Conservation (phyloP, 2,797 vertebrate genomes). For the Malacoraja senta region DNA sequence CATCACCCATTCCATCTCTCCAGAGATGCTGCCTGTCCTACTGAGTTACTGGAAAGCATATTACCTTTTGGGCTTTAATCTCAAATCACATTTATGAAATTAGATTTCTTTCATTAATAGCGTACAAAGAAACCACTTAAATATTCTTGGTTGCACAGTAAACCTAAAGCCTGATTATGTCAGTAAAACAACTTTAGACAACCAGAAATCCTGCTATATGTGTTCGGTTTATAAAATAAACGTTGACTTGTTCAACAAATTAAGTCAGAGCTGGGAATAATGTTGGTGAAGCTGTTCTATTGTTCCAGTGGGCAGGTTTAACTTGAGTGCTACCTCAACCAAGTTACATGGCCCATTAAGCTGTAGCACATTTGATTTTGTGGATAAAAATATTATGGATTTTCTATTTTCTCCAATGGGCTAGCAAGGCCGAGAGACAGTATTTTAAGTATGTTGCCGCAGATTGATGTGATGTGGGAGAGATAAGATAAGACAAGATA, state of each 20-base stretch:
- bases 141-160: background rate
- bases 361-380: background rate
- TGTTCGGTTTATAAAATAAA: no score
- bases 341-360: background rate
- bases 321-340: background rate
- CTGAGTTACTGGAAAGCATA: no score
- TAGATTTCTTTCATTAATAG: background rate
- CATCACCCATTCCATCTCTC: no score
- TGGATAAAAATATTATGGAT: no score
- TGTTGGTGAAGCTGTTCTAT: no score
- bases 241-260: background rate
- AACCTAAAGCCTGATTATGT: background rate
- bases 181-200: background rate
- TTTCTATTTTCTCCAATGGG: background rate
- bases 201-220: background rate
- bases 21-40: no score
- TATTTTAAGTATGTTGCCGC: background rate
- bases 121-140: background rate
- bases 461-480: background rate
- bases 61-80: no score
- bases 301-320: background rate
- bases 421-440: background rate
- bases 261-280: background rate
- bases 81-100: no score
- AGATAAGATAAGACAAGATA: no score